Evolutionary conservation across 1,140 invertebrate species (phyloP), one percentile per base, ranked within the genome.

Genomic region (Homarus americanus): DNA sequence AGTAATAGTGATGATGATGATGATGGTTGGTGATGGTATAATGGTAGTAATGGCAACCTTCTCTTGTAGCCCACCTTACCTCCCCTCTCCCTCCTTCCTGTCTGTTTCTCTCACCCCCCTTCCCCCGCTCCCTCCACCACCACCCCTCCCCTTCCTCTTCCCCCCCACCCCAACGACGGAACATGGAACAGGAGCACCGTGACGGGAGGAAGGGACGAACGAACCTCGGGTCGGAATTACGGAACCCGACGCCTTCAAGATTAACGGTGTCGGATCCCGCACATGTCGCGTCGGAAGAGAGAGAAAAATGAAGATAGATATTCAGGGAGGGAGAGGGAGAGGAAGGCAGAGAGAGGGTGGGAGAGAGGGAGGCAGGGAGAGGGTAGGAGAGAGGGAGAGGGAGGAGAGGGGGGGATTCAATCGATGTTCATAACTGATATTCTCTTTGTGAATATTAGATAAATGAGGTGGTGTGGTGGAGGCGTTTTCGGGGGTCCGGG

Each of bases 261-360:
- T 85, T 85, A 85, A 85, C 66, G 69, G 83, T 85, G 83, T 85
- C 83, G 32, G 69, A 69, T 85, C 69, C 41, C 83, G 69, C 66
- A 85, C 83, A 85, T 85, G 83, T 73, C 83, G n/a, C 69, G 38
- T 73, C 66, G 66, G 58, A 75, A 73, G 53, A 58, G 44, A 20
- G 69, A 53, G 83, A 85, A 85, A 85, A 85, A 85, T 85, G 66
- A 34, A 85, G 83, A 85, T 85, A n/a, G 63, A 85, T 85, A 49
- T 80, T 40, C 0, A 44, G 7, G 44, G 28, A 20, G 75, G 28
- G 75, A n/a, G n/a, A n/a, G n/a, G n/a, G 24, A 34, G 28, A 9
- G 32, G 76, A 41, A 28, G 34, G 36, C n/a, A n/a, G n/a, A n/a
- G n/a, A n/a, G n/a, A n/a, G n/a, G n/a, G n/a, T n/a, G n/a, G n/a